Percentiles rank a stretch among this genome's conserved stretches.
Conservation (phyloP, 1,140 invertebrate genomes). For the Charaxes varanes region DNA sequence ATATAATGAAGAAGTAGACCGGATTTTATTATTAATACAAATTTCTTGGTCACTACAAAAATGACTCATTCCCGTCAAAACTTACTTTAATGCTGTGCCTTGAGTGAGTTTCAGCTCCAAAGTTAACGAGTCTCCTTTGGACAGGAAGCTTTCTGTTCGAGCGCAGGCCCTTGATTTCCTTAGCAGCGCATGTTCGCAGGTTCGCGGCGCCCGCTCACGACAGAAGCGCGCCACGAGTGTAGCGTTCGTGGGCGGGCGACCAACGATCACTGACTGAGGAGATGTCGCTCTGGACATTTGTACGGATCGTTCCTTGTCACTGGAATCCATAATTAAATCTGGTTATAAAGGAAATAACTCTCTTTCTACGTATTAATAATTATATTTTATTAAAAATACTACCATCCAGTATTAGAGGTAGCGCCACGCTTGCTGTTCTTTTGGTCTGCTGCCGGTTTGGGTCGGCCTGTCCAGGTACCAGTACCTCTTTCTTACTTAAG, state of each 20-base stretch:
- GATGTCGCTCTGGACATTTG: conserved; percentile 67
- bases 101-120: conserved; percentile 86
- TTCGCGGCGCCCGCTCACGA: conserved; percentile 83
- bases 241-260: conserved; percentile 77
- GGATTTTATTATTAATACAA: too few relatives aligned
- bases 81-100: conserved; percentile 87
- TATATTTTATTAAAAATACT: too few relatives aligned
- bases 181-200: conserved; percentile 84
- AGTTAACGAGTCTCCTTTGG: conserved; percentile 85
- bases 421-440: too few relatives aligned
- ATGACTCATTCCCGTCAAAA: too few relatives aligned
- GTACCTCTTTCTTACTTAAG: too few relatives aligned
- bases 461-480: too few relatives aligned
- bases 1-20: too few relatives aligned
- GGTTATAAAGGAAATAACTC: too few relatives aligned
- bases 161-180: conserved; percentile 81
- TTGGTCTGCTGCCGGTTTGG: too few relatives aligned
- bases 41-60: too few relatives aligned
- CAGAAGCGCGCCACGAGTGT: conserved; percentile 86
- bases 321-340: conserved; percentile 24
- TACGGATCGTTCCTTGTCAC: conserved; percentile 64
- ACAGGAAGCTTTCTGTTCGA: conserved; percentile 88
- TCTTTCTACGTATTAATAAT: too few relatives aligned
- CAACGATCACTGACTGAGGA: conserved; percentile 65
- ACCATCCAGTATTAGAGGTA: too few relatives aligned